Conservation (phyloP, 2,113 vertebrate species). For the Benitochromis conjunctus region DNA sequence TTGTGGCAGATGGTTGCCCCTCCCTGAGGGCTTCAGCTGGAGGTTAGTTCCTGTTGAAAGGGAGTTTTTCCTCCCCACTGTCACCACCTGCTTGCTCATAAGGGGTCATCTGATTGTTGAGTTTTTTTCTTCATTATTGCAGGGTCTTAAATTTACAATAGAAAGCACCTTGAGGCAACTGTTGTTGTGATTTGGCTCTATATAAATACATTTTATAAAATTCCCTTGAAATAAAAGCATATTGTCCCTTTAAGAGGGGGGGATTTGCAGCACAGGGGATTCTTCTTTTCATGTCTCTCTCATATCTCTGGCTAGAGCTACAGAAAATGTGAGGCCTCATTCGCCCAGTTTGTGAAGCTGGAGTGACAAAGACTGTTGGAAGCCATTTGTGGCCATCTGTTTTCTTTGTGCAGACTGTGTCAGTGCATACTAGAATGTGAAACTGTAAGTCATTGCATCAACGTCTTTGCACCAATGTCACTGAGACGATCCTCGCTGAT, state of each 20-base stretch:
- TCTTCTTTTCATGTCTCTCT: neutral
- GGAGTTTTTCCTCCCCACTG: neutral
- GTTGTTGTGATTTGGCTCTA: neutral
- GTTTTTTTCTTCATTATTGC: neutral
- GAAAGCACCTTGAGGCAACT: neutral
- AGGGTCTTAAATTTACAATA: neutral
- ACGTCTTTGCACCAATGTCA: conserved; percentile 9
- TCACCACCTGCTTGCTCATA: neutral
- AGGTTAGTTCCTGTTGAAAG: neutral
- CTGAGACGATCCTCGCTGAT: neutral
- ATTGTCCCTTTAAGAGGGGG: rapidly evolving
- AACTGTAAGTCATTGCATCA: neutral
- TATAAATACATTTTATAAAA: neutral
- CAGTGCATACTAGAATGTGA: neutral
- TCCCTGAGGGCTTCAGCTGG: neutral
- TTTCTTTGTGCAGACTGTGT: neutral
- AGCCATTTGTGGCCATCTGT: conserved; percentile 4
- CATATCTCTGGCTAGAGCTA: neutral
- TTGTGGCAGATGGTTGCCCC: neutral
- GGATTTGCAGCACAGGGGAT: neutral
- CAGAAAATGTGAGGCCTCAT: neutral
- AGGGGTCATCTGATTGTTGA: neutral
- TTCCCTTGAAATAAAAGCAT: neutral
- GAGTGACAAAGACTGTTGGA: neutral
- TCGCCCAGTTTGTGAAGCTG: neutral